Conservation (phyloP, 2,888 invertebrate genomes). For the Drosophila austrosaltans region DNA sequence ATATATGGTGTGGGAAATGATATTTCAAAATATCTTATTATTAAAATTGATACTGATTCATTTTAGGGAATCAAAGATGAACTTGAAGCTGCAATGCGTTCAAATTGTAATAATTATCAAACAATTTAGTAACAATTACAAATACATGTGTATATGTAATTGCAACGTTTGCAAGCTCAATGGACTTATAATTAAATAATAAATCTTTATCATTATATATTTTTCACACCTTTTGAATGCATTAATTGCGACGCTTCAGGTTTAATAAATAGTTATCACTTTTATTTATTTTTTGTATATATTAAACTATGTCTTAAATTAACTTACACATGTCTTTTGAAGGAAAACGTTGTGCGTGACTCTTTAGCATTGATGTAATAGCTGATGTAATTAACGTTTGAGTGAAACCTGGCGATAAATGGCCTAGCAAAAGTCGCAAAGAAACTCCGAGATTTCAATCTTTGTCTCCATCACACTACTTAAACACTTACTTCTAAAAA, state of each 20-base stretch:
- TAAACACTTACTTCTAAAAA: no score
- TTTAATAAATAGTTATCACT: constrained; percentile 57
- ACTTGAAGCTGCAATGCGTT: no score
- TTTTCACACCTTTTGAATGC: constrained; percentile 57
- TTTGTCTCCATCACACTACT: no score
- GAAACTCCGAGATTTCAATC: no score
- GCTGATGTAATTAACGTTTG: constrained; percentile 15
- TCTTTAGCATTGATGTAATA: constrained; percentile 10
- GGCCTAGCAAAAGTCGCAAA: constrained; percentile 13
- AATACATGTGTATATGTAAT: no score
- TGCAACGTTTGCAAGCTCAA: not conserved
- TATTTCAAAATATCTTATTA: no score
- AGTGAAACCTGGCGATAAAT: constrained; percentile 24
- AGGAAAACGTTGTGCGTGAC: constrained; percentile 37
- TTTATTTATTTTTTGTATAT: constrained; percentile 22
- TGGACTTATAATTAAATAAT: not conserved
- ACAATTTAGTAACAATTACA: no score
- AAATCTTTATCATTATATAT: constrained; percentile 28
- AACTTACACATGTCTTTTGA: not conserved
- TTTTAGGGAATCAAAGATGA: no score
- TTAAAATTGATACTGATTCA: no score
- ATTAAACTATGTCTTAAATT: not conserved
- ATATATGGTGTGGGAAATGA: no score
- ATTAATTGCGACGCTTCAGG: constrained; percentile 63
- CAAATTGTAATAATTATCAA: no score